Percentiles rank a stretch among this genome's conserved stretches.
Conservation (phyloP, 1,140 invertebrate genomes). For the Theocolax elegans region DNA sequence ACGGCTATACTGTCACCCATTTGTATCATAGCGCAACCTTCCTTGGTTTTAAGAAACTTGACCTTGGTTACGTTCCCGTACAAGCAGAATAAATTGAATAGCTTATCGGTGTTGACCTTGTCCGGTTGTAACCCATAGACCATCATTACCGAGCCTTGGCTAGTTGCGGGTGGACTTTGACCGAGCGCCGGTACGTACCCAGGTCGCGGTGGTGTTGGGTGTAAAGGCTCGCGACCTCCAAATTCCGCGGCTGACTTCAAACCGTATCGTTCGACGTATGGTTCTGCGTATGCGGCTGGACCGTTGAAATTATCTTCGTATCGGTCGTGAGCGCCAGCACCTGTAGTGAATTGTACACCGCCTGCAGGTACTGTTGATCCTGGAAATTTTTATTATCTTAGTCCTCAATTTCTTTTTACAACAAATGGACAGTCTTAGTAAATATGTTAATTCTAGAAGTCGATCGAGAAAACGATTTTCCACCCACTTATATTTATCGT, state of each 20-base stretch:
- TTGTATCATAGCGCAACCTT: slow-evolving; percentile 99
- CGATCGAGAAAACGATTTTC: no score
- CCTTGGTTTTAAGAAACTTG: slow-evolving; percentile 98
- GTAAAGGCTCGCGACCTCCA: slow-evolving; percentile 64
- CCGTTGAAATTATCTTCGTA: slow-evolving; percentile 69
- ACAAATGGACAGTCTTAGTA: no score
- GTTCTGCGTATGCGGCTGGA: slow-evolving; percentile 66
- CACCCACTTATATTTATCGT: no score
- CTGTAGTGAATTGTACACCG: slow-evolving; percentile 24
- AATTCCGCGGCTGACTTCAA: slow-evolving; percentile 64
- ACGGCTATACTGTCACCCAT: slow-evolving; percentile 97
- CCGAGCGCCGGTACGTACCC: slow-evolving; percentile 65
- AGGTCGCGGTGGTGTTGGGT: slow-evolving; percentile 61
- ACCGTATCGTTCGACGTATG: slow-evolving; percentile 67
- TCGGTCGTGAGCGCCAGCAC: slow-evolving; percentile 60
- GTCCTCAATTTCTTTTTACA: no score
- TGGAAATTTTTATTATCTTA: no score
- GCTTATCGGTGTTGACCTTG: slow-evolving; percentile 93
- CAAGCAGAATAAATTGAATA: slow-evolving; percentile 99
- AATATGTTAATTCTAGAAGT: no score
- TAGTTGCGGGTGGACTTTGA: slow-evolving; percentile 62
- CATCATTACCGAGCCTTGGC: slow-evolving; percentile 93
- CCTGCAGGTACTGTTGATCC: slow-evolving; percentile 6
- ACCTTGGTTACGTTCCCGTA: slow-evolving; percentile 98
- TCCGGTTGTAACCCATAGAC: slow-evolving; percentile 95